These are phyloP conservation scores for Lycocorax pyrrhopterus DNA, from an alignment of 2,113 vertebrate species.

Conservation along the genomic window DNA sequence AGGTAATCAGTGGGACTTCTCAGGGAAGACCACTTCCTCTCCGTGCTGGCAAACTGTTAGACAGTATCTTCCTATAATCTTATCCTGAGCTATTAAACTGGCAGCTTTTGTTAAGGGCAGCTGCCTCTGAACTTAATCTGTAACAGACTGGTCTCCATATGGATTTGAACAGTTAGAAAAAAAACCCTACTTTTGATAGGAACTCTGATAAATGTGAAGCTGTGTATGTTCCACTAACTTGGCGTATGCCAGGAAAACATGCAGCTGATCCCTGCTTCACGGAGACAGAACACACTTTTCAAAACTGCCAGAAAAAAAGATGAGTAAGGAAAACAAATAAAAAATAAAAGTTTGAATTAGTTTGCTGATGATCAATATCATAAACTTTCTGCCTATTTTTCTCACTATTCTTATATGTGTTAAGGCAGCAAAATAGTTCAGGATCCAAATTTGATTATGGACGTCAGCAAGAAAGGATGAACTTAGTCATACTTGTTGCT, in stretches of 20 bases:
- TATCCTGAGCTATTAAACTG: not conserved
- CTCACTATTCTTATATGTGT: not conserved
- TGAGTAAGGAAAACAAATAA: not conserved
- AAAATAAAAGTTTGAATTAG: not conserved
- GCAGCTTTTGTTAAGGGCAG: not conserved
- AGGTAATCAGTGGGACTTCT: not conserved
- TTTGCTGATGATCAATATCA: not conserved
- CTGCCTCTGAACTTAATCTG: not conserved
- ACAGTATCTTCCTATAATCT: not conserved
- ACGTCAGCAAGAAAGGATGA: not conserved
- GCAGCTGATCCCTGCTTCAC: not conserved
- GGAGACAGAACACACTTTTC: not conserved
- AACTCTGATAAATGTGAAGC: not conserved
- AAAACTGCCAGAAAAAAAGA: not conserved
- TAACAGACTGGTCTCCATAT: not conserved
- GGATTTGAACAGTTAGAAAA: not conserved
- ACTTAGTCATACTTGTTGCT: not conserved
- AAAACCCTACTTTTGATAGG: not conserved
- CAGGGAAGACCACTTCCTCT: not conserved
- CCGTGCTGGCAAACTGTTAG: not conserved
- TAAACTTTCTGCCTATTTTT: not conserved
- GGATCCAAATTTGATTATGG: not conserved
- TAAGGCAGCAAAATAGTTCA: not conserved
- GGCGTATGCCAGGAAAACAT: not conserved
- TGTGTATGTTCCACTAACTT: not conserved